A percentile compares a stretch with the other conserved stretches of the same genome.
phyloP scores from a whole-genome alignment of 2,888 invertebrate genomes.

The Gymnocheta viridis region DNA sequence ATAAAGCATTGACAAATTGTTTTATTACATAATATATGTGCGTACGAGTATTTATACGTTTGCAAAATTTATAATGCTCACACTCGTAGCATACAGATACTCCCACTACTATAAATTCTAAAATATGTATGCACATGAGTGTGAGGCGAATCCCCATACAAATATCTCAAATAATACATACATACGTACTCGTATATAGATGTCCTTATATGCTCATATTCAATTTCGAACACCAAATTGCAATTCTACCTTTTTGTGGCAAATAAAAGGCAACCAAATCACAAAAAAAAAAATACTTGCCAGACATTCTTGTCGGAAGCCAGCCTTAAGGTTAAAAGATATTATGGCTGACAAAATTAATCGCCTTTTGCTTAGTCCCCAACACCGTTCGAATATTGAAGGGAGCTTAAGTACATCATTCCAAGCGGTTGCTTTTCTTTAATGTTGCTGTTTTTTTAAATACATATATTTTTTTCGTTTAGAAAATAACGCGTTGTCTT shows the following conservation, averaged over 20 bases:
- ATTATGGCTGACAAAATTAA: conserved; percentile 56
- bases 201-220: background rate
- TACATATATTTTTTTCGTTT: conserved; percentile 7
- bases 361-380: conserved; percentile 33
- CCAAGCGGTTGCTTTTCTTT: conserved; percentile 7
- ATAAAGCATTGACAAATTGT: background rate
- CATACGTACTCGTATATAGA: too few species aligned
- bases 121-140: conserved; percentile 10
- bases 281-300: background rate
- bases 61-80: too few species aligned
- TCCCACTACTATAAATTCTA: conserved; percentile 12
- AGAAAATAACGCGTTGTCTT: conserved; percentile 5
- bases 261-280: background rate
- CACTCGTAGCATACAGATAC: background rate
- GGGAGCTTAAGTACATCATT: conserved; percentile 22
- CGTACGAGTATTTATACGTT: background rate
- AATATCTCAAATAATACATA: background rate
- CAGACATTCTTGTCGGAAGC: conserved; percentile 27
- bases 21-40: background rate
- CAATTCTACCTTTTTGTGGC: background rate
- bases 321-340: conserved; percentile 47
- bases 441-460: background rate
- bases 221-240: conserved; percentile 35
- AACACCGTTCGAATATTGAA: conserved; percentile 2
- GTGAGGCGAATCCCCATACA: background rate